phyloP scores from a whole-genome alignment of 2,113 vertebrate genomes.

The Odocoileus virginianus region DNA sequence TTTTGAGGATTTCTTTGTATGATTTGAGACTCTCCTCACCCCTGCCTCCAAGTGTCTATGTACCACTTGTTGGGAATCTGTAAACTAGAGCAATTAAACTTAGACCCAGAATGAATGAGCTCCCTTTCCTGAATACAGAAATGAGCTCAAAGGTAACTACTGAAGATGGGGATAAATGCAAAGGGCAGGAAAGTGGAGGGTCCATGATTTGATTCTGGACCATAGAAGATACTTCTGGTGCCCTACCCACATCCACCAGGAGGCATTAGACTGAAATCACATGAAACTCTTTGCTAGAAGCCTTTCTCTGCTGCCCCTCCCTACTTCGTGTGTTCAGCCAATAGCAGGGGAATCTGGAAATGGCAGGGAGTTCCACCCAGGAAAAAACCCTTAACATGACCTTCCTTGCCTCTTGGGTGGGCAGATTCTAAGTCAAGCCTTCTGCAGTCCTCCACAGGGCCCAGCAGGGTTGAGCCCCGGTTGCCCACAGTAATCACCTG shows the following conservation, averaged over 20 bases:
- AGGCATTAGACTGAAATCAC: background rate
- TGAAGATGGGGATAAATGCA: background rate
- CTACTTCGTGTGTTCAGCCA: background rate
- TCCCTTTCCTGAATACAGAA: background rate
- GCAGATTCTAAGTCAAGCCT: background rate
- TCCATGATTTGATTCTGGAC: background rate
- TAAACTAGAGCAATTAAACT: background rate
- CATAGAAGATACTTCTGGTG: background rate
- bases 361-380: background rate
- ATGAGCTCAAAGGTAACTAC: background rate
- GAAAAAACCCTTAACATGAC: background rate
- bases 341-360: background rate
- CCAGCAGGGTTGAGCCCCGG: background rate
- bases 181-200: background rate
- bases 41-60: background rate
- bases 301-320: background rate
- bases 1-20: background rate
- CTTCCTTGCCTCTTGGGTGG: background rate
- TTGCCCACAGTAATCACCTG: background rate
- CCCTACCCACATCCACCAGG: background rate
- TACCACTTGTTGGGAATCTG: background rate
- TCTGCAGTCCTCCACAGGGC: background rate
- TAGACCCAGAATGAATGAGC: background rate
- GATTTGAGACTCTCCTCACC: background rate
- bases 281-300: background rate